Evolutionary conservation across 2,888 invertebrate genomes (phyloP), one percentile per base, ranked within the genome.

Genomic region (Sphecodes monilicornis): DNA sequence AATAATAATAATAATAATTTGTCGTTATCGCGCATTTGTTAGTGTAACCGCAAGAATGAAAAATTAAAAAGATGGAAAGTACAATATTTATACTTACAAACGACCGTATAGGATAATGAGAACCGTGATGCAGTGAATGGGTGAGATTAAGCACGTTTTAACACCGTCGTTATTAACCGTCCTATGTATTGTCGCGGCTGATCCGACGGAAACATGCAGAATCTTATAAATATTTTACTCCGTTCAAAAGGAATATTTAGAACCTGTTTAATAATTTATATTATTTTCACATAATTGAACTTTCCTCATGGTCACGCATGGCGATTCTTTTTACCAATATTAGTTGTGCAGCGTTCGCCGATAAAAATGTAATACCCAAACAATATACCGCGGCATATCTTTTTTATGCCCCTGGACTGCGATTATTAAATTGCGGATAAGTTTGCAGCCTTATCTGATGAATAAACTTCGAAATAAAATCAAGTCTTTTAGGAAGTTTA

Each of bases 111-210:
- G 6, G n/a, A 60, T 29, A 60, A 29, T 60, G 16, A 29, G 29
- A 60, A 29, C 60, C 16, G 60, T 5, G 60, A 29, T 60, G 57
- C 5, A 11, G 29, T 13, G 26, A 26, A 26, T 5, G 60, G 29
- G 29, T 16, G 29, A 60, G 60, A 60, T 60, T 60, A 60, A 60
- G 60, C 60, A 60, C 29, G 60, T 16, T 60, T 60, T 29, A 60
- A 60, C 29, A 60, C 29, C 29, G 5, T 6, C 1, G 60, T 60
- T 29, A 60, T 60, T 60, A 60, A 60, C 29, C 2, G 16, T 29
- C 16, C 16, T 26, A 16, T 6, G n/a, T n/a, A n/a, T n/a, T 16
- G 16, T 60, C 29, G 16, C 29, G 29, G 4, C 16, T 50, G 16
- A 26, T 57, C 26, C 57, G 29, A 4, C 29, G 16, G 29, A 29